Percentiles rank a stretch among this genome's conserved stretches.
Evolutionary conservation across 2,113 vertebrate genomes (phyloP).

Genomic region (Acrocephalus kingi): DNA sequence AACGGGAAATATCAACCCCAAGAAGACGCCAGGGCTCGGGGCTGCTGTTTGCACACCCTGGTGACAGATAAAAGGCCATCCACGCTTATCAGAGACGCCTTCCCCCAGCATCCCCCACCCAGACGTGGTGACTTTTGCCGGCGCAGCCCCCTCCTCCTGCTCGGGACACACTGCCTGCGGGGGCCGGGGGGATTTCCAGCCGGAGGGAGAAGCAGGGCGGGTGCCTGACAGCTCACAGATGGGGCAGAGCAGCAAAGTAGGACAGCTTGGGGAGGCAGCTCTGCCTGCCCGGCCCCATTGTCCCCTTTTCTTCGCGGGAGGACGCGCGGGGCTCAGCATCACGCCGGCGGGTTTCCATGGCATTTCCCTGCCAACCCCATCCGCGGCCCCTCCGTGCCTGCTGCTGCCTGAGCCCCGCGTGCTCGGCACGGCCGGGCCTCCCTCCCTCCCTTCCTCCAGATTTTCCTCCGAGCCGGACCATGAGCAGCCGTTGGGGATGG

Average conservation of each 20-base stretch:
- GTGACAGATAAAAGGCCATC: not conserved
- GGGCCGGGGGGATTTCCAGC: not conserved
- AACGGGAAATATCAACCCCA: not conserved
- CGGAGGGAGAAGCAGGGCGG: not conserved
- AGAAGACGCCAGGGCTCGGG: not conserved
- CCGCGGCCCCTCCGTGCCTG: slow-evolving; percentile 17
- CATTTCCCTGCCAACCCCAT: not conserved
- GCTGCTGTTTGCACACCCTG: not conserved
- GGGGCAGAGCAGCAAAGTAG: slow-evolving; percentile 54
- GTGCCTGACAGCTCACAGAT: slow-evolving; percentile 54
- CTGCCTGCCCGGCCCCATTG: slow-evolving; percentile 20
- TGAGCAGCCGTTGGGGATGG: slow-evolving; percentile 23
- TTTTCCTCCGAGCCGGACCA: not conserved
- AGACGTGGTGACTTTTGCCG: not conserved
- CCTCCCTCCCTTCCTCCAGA: not conserved
- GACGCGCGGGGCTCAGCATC: slow-evolving; percentile 56
- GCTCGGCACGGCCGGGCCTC: not conserved
- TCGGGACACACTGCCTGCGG: accelerated
- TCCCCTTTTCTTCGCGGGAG: slow-evolving; percentile 21
- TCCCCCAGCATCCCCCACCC: not conserved
- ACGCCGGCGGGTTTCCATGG: slow-evolving; percentile 57
- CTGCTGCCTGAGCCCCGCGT: not conserved
- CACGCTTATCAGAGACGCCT: not conserved
- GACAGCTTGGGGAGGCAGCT: slow-evolving; percentile 52
- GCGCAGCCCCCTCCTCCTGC: not conserved